Percentiles rank a stretch among this genome's conserved stretches.
Conservation (phyloP, 2,888 invertebrate genomes). For the Apamea epomidion region DNA sequence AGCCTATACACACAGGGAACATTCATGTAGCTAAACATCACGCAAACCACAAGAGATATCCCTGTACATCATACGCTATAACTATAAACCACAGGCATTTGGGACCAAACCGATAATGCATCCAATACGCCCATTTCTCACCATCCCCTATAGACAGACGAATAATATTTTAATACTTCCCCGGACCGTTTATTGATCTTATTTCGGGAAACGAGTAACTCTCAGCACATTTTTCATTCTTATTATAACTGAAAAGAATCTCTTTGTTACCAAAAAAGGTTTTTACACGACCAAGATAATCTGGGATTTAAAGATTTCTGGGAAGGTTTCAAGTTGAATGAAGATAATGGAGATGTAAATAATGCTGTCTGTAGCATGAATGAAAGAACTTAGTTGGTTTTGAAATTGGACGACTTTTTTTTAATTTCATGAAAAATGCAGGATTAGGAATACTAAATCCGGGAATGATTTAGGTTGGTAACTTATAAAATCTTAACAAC, state of each 20-base stretch:
- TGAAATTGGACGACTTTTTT: background rate
- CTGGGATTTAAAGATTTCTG: conserved; percentile 49
- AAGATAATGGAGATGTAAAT: conserved; percentile 52
- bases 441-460: background rate
- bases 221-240: conserved; percentile 42
- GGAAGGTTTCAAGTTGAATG: conserved; percentile 22
- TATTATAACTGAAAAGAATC: conserved; percentile 42
- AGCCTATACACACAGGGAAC: background rate
- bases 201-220: conserved; percentile 31
- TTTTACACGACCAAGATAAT: conserved; percentile 53
- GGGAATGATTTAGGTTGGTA: background rate
- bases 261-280: conserved; percentile 55
- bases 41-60: conserved; percentile 19
- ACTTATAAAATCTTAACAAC: background rate
- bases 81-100: conserved; percentile 28
- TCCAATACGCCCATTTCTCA: conserved; percentile 8
- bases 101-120: conserved; percentile 41
- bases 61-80: conserved; percentile 5
- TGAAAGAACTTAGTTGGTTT: background rate
- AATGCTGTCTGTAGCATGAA: conserved; percentile 10
- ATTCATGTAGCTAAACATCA: conserved; percentile 15
- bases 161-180: conserved; percentile 56
- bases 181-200: conserved; percentile 56
- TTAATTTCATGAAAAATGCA: background rate
- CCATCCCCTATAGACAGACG: conserved; percentile 11